Evolutionary conservation across 2,888 invertebrate species (phyloP).

Genomic region (Harpalus rufipes): DNA sequence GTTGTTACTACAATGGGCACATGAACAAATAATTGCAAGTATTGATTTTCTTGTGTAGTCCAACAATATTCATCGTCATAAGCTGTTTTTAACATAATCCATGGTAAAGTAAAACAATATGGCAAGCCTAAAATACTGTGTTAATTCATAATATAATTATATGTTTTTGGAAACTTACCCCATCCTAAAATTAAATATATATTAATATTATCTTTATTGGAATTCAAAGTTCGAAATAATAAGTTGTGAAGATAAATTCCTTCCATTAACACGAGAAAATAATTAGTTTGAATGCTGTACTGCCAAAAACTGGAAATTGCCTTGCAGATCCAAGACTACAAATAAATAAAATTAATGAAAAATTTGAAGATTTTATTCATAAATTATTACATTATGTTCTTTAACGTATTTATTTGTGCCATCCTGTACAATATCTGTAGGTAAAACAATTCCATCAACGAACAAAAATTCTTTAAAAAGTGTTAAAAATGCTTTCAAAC

Average conservation of each 20-base stretch:
- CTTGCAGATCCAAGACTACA: slow-evolving; percentile 83
- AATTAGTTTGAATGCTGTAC: slow-evolving; percentile 84
- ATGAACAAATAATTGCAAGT: slow-evolving; percentile 79
- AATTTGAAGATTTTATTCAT: slow-evolving; percentile 23
- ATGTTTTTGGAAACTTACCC: slow-evolving; percentile 78
- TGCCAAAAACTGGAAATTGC: slow-evolving; percentile 81
- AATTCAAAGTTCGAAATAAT: slow-evolving; percentile 82
- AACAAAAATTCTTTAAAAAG: slow-evolving; percentile 80
- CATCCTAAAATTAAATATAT: slow-evolving; percentile 82
- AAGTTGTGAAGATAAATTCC: slow-evolving; percentile 85
- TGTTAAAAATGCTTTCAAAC: slow-evolving; percentile 81
- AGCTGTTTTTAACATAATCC: slow-evolving; percentile 79
- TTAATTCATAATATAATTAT: slow-evolving; percentile 43
- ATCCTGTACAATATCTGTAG: slow-evolving; percentile 75
- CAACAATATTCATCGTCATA: slow-evolving; percentile 81
- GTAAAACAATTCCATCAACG: slow-evolving; percentile 78
- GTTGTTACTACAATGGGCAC: slow-evolving; percentile 81
- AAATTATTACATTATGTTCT: slow-evolving; percentile 74
- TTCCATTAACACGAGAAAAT: slow-evolving; percentile 85
- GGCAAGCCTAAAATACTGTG: slow-evolving; percentile 78
- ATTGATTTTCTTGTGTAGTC: slow-evolving; percentile 79
- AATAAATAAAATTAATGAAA: slow-evolving; percentile 48
- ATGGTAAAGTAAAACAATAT: slow-evolving; percentile 80
- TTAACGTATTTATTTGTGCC: slow-evolving; percentile 75
- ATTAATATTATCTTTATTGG: slow-evolving; percentile 81